phyloP scores from a whole-genome alignment of 2,113 vertebrate species.

The Murina feae region DNA sequence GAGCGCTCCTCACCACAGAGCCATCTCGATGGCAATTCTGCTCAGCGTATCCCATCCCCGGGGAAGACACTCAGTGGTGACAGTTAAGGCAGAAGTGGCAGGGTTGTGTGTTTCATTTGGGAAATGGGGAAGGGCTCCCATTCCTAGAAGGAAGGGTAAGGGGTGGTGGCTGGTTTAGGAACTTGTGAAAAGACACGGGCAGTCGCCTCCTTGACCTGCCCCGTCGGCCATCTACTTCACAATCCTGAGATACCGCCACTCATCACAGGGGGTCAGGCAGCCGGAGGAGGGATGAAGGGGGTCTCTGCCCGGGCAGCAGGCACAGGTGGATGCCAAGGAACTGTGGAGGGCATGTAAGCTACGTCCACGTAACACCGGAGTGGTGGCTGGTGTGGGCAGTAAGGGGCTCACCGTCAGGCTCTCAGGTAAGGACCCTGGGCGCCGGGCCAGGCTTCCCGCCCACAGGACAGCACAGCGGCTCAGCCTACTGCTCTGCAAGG shows the following conservation, averaged over 20 bases:
- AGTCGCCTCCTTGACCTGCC: not conserved
- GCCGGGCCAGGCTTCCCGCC: not conserved
- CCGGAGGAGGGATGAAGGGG: not conserved
- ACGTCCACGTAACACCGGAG: not conserved
- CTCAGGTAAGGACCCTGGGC: not conserved
- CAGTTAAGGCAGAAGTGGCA: not conserved
- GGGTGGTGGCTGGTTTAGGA: not conserved
- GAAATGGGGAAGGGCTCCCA: not conserved
- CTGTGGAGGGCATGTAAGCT: not conserved
- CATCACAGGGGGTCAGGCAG: not conserved
- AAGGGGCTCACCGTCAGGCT: not conserved
- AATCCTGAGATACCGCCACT: not conserved
- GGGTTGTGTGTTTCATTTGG: not conserved
- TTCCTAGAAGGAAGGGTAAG: not conserved
- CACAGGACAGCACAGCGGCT: too few relatives aligned
- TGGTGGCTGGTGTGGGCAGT: not conserved
- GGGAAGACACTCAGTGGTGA: not conserved
- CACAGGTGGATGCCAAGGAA: rapidly evolving
- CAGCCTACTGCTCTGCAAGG: not conserved
- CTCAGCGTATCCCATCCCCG: not conserved
- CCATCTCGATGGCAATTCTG: not conserved
- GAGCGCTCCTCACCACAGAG: not conserved
- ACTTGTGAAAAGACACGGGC: not conserved
- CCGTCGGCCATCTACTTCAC: not conserved
- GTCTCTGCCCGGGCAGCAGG: not conserved